These are phyloP conservation scores for Neomonachus schauinslandi DNA, from an alignment of 2,113 vertebrate genomes.

Conservation along the genomic window DNA sequence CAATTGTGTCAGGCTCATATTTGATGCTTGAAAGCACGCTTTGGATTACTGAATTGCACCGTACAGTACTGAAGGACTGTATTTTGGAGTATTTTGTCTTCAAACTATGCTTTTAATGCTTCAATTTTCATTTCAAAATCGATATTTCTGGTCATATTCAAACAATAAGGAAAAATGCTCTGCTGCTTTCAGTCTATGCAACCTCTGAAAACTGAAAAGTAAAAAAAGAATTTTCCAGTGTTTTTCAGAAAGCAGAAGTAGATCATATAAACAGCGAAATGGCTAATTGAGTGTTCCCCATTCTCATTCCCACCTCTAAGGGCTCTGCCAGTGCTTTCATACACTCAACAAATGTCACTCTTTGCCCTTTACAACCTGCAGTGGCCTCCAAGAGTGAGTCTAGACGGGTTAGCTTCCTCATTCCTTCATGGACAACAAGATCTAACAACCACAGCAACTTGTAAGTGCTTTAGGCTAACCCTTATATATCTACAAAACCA, in stretches of 20 bases:
- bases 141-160: neutral
- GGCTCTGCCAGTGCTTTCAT: neutral
- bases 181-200: neutral
- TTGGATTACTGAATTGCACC: neutral
- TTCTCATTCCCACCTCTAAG: neutral
- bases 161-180: neutral
- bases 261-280: neutral
- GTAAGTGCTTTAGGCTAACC: neutral
- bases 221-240: neutral
- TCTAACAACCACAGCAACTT: neutral
- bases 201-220: neutral
- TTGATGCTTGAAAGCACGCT: neutral
- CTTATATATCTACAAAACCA: neutral
- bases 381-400: neutral
- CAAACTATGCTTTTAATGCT: neutral
- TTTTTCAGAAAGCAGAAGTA: neutral
- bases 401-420: neutral
- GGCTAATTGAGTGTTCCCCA: neutral
- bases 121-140: neutral
- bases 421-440: conserved; percentile 10
- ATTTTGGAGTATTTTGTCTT: neutral
- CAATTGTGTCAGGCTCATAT: neutral
- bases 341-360: conserved; percentile 18
- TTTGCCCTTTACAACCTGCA: neutral
- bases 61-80: neutral